Conservation (phyloP, 1,140 invertebrate species). For the Potamilus streckersoni region DNA sequence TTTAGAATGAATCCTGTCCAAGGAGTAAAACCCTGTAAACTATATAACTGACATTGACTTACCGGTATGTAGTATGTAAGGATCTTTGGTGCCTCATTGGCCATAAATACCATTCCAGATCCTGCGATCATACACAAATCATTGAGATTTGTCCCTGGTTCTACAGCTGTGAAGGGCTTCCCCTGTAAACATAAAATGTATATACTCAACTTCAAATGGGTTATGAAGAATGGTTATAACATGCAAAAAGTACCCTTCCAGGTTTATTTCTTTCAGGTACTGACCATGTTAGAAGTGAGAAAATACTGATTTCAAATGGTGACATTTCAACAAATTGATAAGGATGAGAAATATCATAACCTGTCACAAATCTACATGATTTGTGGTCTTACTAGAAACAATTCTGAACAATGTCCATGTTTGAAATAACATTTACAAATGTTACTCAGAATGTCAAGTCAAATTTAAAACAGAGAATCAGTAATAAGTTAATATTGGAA, state of each 20-base stretch:
- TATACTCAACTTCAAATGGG: neutral
- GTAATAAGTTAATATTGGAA: too few species aligned
- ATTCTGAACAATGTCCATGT: too few species aligned
- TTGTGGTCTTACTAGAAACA: too few species aligned
- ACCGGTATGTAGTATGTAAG: slow-evolving; percentile 87
- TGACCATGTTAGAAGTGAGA: neutral
- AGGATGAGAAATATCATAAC: neutral
- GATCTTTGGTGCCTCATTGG: slow-evolving; percentile 95
- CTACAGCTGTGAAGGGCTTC: slow-evolving; percentile 92
- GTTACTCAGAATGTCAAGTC: too few species aligned
- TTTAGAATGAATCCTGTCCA: neutral
- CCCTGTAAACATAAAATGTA: slow-evolving; percentile 75
- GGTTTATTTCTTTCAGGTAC: neutral
- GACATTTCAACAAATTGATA: neutral
- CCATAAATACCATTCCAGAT: slow-evolving; percentile 90
- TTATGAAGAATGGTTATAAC: neutral
- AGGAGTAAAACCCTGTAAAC: neutral
- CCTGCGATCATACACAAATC: slow-evolving; percentile 90
- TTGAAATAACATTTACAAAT: too few species aligned
- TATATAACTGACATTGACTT: neutral
- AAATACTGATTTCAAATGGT: slow-evolving; percentile 1
- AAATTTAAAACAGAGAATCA: too few species aligned
- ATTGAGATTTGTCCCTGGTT: slow-evolving; percentile 85
- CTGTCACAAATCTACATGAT: too few species aligned
- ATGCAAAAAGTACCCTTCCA: neutral